Evolutionary conservation across 2,888 invertebrate genomes (phyloP), one percentile per base, ranked within the genome.

Genomic region (Brachypterus glaber): DNA sequence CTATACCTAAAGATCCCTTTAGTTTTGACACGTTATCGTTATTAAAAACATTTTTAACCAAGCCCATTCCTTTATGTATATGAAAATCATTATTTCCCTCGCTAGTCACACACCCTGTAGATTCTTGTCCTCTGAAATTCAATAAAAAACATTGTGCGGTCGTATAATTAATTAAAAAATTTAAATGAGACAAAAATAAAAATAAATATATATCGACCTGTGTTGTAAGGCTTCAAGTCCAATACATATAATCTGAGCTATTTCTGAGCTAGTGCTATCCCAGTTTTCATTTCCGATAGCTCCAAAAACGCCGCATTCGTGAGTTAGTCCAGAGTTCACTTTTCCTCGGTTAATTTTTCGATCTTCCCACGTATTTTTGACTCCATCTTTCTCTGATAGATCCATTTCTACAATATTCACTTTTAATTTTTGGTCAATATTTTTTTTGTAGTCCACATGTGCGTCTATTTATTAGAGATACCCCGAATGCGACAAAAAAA

Each of bases 281-380:
- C 54, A 56, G 37, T 50, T 39, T 40, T 47, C 48, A 0, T 82
- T 78, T 8, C 89, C 85, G 35, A 96, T 85, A 27, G 92, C 92
- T 0, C 90, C 95, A 66, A 95, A 95, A 21, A 96, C 87, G 0
- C 95, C 96, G 60, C 95, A 96, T 59, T 90, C 89, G 59, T 89
- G 88, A 3, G 84, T 87, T 50, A 89, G 66, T 8, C 58, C 58
- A 27, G 46, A 47, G 9, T 44, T 33, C 1, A 35, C 31, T 36
- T 44, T 41, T 9, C 45, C 46, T 38, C 50, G 40, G 21, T 41
- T 40, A 8, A 33, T 7, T 33, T 45, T 44, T 30, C 48, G 26
- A 27, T 48, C 30, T 38, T 37, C 33, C 50, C 48, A 50, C 7
- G 27, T 27, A 11, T 27, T 27, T 4, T n/a, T n/a, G n/a, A n/a